Percentiles rank a stretch among this genome's conserved stretches.
phyloP scores from a whole-genome alignment of 2,888 invertebrate genomes.

The Zele albiditarsus region DNA sequence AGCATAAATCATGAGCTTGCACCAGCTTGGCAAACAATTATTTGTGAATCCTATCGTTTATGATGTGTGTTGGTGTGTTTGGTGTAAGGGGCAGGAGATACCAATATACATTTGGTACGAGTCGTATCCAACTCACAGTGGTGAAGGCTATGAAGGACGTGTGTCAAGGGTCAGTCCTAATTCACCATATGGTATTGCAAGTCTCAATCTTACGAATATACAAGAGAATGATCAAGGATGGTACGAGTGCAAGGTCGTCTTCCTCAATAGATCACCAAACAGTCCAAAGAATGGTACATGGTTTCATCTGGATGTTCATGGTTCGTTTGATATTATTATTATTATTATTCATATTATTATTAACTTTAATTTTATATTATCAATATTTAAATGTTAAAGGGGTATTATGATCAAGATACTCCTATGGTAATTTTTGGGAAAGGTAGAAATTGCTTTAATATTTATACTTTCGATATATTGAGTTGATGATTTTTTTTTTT shows the following conservation, averaged over 20 bases:
- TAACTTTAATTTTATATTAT: neutral
- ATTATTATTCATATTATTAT: constrained; percentile 12
- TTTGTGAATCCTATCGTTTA: constrained; percentile 59
- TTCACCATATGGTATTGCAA: constrained; percentile 92
- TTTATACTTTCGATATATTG: too few species aligned
- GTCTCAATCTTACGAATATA: constrained; percentile 96
- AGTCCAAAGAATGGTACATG: constrained; percentile 96
- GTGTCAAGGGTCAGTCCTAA: constrained; percentile 91
- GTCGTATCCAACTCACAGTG: constrained; percentile 97
- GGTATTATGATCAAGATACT: too few species aligned
- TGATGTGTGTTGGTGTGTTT: constrained; percentile 67
- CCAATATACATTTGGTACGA: constrained; percentile 99
- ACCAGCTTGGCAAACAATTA: constrained; percentile 44
- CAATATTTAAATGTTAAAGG: too few species aligned
- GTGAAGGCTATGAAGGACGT: constrained; percentile 93
- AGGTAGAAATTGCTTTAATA: too few species aligned
- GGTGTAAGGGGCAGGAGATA: constrained; percentile 90
- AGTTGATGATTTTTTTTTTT: too few species aligned
- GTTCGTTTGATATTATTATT: constrained; percentile 69
- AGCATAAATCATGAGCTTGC: constrained; percentile 33
- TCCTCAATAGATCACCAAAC: constrained; percentile 94
- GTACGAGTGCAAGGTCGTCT: constrained; percentile 97
- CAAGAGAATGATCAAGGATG: constrained; percentile 95
- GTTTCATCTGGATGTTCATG: constrained; percentile 98
- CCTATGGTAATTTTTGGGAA: too few species aligned